A percentile compares a stretch with the other conserved stretches of the same genome.
phyloP scores from a whole-genome alignment of 2,888 invertebrate species.

The Hypolimnas misippus region DNA sequence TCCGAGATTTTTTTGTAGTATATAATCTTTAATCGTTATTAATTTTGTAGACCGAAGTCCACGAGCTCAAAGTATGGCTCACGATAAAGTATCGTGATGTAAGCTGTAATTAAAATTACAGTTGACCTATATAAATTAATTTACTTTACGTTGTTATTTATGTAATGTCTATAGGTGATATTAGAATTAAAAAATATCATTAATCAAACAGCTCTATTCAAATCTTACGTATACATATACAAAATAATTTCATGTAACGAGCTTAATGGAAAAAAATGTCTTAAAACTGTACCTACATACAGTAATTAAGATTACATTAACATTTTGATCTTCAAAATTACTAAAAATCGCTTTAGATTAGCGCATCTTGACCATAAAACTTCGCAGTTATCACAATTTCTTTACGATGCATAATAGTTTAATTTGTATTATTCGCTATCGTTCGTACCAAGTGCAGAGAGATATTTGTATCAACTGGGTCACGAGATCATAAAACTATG shows the following conservation, averaged over 20 bases:
- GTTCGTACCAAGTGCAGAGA: constrained; percentile 19
- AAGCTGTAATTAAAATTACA: not conserved
- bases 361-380: not conserved
- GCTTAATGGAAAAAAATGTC: too few relatives aligned
- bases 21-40: not conserved
- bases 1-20: not conserved
- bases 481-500: constrained; percentile 42
- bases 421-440: constrained; percentile 18
- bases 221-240: not conserved
- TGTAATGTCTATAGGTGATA: not conserved
- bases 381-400: not conserved
- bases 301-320: too few relatives aligned
- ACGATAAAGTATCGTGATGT: not conserved
- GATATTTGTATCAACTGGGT: constrained; percentile 44
- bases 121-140: not conserved
- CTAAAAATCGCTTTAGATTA: not conserved
- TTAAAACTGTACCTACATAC: too few relatives aligned
- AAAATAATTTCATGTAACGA: too few relatives aligned
- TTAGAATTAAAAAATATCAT: not conserved
- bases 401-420: constrained; percentile 1
- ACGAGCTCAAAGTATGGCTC: not conserved
- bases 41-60: not conserved
- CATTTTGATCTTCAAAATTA: not conserved
- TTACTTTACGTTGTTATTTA: not conserved
- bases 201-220: too few relatives aligned